Percentiles rank a stretch among this genome's conserved stretches.
Conservation (phyloP, 2,888 invertebrate genomes). For the Bugulina stolonifera region DNA sequence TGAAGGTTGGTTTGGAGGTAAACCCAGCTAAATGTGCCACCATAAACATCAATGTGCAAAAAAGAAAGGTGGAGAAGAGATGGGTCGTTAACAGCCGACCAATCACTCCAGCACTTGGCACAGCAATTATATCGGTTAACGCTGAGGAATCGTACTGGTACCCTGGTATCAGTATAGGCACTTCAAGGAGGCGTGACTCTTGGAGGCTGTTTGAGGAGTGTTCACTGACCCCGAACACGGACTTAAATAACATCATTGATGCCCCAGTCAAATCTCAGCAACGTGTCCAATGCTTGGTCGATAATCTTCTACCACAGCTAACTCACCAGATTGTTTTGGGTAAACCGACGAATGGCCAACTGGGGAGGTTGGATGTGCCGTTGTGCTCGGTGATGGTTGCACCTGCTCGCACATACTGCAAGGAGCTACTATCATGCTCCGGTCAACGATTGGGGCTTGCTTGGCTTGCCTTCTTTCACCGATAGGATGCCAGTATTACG, state of each 20-base stretch:
- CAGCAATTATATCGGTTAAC: background rate
- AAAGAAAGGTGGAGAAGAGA: background rate
- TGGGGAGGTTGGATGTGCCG: background rate
- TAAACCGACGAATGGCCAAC: background rate
- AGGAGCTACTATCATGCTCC: no score
- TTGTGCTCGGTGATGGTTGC: no score
- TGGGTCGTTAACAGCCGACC: background rate
- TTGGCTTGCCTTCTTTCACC: no score
- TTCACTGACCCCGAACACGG: background rate
- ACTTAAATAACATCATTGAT: background rate
- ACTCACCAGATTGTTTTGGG: background rate
- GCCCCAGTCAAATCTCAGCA: slow-evolving; percentile 1
- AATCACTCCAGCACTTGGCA: background rate
- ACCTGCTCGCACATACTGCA: no score
- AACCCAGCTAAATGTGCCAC: slow-evolving; percentile 2
- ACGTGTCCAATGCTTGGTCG: background rate
- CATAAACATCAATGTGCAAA: background rate
- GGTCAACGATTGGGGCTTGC: no score
- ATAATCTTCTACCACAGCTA: background rate
- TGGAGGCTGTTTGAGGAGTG: background rate
- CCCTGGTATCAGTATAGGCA: background rate
- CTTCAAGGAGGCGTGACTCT: background rate
- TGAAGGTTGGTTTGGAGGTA: slow-evolving; percentile 11
- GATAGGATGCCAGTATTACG: no score
- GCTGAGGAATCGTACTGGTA: background rate